Base-by-base conservation (phyloP, 2,113 vertebrate species). In the Datnioides undecimradiatus region DNA sequence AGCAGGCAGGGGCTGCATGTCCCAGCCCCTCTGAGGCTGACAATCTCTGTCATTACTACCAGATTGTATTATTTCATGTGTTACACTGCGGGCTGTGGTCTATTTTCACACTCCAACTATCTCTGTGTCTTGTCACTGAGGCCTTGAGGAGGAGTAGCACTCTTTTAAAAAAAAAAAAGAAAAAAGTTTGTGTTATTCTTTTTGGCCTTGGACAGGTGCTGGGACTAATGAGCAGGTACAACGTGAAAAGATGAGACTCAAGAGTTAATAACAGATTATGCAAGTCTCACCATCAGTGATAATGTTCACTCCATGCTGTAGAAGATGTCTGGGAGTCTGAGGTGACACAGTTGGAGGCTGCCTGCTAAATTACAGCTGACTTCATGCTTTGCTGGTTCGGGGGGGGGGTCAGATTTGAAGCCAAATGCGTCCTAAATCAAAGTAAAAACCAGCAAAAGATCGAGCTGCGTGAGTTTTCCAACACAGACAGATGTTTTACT, bases 401-500 rank as follows among this genome's bases (percentile, higher is more conserved):
- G 48, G 19, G 67, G 23, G 48, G 19, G 84, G 82, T 88, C 73
- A 76, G 51, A 82, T 2, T 17, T 57, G 63, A 78, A 83, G 64
- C 55, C 80, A 14, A 7, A 6, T 57, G 73, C 12, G 55, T 60
- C 72, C 48, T 84, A 76, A 89, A 88, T 88, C 79, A 80, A 11
- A 38, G 23, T 8, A 54, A 77, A 77, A 65, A 75, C 45, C 21
- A 46, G 25, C 65, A 17, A 52, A 79, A 84, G n/a, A 86, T 74
- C 17, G 71, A 89, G 76, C 60, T 43, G 79, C 62, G 46, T 27
- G 62, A 79, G 72, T 80, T 41, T 16, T 29, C 57, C 13, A 11
- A 55, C 80, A 76, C 66, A 85, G 82, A 85, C 80, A 88, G 83
- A 90, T 93, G 89, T 91, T 90, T 89, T 91, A 88, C 78, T 75